Conservation (phyloP, 1,140 invertebrate genomes). For the Solen grandis region DNA sequence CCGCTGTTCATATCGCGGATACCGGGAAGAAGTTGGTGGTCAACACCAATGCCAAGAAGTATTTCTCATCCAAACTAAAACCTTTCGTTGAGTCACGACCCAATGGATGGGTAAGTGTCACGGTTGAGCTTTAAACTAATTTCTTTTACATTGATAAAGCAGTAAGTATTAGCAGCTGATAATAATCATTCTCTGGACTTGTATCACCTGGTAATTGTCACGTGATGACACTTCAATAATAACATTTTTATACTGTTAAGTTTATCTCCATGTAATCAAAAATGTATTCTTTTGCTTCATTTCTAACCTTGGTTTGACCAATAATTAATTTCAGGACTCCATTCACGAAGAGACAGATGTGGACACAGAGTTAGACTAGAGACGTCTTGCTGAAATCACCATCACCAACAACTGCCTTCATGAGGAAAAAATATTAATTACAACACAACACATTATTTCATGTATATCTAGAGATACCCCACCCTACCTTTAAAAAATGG, state of each 20-base stretch:
- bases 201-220: no score
- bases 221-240: neutral
- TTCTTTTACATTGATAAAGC: neutral
- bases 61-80: conserved; percentile 21
- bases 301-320: neutral
- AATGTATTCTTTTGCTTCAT: neutral
- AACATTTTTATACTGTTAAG: neutral
- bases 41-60: conserved; percentile 11
- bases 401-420: no score
- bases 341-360: conserved; percentile 44
- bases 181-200: no score
- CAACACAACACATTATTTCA: no score
- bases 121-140: neutral
- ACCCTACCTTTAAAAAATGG: no score
- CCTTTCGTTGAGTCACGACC: conserved; percentile 36
- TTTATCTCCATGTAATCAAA: neutral
- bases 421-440: no score
- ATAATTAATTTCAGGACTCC: conserved; percentile 32
- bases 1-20: conserved; percentile 15
- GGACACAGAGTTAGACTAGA: conserved; percentile 36
- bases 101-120: conserved; percentile 52
- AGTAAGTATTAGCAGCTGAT: neutral
- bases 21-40: neutral
- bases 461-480: no score
- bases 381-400: no score